Percentiles rank a stretch among this genome's conserved stretches.
Conservation (phyloP, 2,113 vertebrate genomes). For the Galemys pyrenaicus region DNA sequence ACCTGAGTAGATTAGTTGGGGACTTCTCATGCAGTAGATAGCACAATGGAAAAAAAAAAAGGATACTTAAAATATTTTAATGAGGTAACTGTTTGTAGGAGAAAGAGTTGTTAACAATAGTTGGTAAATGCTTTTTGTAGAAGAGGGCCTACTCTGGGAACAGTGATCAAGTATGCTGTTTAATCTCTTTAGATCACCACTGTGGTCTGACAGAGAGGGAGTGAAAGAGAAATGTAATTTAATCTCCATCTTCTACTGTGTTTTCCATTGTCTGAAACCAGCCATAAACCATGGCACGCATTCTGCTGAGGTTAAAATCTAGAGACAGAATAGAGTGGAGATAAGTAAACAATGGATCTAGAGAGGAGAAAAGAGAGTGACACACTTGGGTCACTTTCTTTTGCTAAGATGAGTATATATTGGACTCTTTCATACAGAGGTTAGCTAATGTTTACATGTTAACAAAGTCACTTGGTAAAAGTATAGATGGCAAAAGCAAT, state of each 20-base stretch:
- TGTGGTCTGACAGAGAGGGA: too few relatives aligned
- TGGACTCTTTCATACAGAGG: background rate
- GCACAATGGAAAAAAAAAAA: slow-evolving; percentile 33
- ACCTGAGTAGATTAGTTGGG: background rate
- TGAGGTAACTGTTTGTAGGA: background rate
- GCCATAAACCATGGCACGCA: background rate
- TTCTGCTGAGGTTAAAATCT: background rate
- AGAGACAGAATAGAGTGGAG: background rate
- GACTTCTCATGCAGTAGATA: background rate
- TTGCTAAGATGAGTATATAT: background rate
- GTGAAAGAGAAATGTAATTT: too few relatives aligned
- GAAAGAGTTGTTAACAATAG: background rate
- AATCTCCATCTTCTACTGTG: background rate
- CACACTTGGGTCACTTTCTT: background rate
- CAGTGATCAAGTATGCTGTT: background rate
- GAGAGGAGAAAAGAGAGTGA: too few relatives aligned
- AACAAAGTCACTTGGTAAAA: background rate
- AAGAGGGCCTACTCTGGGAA: background rate
- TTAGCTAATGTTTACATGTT: background rate
- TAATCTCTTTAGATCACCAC: background rate
- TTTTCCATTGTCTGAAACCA: background rate
- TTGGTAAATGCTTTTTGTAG: background rate
- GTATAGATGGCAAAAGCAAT: background rate
- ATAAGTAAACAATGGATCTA: background rate
- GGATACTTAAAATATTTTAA: background rate